Evolutionary conservation across 2,113 vertebrate species (phyloP).

Genomic region (Myiagra hebetior): DNA sequence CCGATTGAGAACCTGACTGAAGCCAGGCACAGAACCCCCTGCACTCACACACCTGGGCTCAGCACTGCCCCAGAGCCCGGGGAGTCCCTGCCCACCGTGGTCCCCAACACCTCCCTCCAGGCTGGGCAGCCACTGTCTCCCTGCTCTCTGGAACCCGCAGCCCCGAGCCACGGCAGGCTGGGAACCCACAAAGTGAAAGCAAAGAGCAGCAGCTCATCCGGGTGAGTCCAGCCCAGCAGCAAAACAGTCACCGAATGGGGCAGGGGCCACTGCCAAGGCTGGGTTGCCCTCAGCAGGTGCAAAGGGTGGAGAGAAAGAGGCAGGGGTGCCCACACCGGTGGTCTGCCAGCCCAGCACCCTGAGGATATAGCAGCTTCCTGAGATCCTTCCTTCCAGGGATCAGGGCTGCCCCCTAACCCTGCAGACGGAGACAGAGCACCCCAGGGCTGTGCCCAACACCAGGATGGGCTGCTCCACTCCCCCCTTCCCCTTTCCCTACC

Average conservation of each 20-base stretch:
- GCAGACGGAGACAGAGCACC: background rate
- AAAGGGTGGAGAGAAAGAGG: background rate
- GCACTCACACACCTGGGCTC: background rate
- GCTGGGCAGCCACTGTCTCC: rapidly evolving
- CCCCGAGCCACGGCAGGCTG: background rate
- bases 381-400: background rate
- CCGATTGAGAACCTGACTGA: rapidly evolving
- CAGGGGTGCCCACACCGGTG: rapidly evolving
- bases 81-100: rapidly evolving
- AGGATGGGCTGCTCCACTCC: background rate
- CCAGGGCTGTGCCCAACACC: background rate
- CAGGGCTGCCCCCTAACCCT: background rate
- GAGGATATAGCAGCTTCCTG: background rate
- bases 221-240: background rate
- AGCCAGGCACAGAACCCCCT: background rate
- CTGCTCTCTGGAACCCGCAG: rapidly evolving
- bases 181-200: background rate
- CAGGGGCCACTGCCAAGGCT: rapidly evolving
- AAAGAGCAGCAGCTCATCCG: background rate
- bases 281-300: background rate
- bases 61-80: rapidly evolving
- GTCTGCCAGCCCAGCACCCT: background rate
- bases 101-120: background rate
- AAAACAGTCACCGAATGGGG: background rate
- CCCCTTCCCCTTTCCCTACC: background rate